These are phyloP conservation scores for Eriocheir sinensis DNA, from an alignment of 1,140 invertebrate genomes.

Conservation along the genomic window DNA sequence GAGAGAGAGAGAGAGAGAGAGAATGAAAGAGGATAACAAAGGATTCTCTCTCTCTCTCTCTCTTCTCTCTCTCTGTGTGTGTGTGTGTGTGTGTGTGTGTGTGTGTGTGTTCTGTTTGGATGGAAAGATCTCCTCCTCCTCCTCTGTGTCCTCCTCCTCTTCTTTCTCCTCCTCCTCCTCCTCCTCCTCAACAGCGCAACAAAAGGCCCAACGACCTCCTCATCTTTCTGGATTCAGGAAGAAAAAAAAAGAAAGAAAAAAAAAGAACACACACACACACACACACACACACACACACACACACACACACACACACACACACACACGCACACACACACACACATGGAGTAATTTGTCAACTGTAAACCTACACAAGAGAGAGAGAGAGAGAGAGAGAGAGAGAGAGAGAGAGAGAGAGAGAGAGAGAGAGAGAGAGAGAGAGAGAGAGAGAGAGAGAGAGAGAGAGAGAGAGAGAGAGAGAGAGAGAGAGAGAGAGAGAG, in stretches of 20 bases:
- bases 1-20: neutral
- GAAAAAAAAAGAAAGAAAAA: neutral
- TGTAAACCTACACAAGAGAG: no score
- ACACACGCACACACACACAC: no score
- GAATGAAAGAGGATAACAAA: no score
- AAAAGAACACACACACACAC: no score
- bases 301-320: no score
- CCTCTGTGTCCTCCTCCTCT: neutral
- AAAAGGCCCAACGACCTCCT: neutral
- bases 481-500: neutral
- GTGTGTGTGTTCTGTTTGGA: conserved; percentile 36
- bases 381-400: no score
- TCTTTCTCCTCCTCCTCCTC: neutral
- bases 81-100: conserved; percentile 54
- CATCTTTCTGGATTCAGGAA: neutral
- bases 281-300: no score
- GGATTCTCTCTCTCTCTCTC: conserved; percentile 30
- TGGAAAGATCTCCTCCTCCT: neutral
- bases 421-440: no score
- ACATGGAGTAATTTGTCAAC: no score
- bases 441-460: no score
- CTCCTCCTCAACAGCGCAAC: neutral
- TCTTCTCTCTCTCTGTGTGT: conserved; percentile 30
- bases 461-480: neutral
- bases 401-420: no score